Conservation (phyloP, 2,113 vertebrate species). For the Ageneiosus marmoratus region DNA sequence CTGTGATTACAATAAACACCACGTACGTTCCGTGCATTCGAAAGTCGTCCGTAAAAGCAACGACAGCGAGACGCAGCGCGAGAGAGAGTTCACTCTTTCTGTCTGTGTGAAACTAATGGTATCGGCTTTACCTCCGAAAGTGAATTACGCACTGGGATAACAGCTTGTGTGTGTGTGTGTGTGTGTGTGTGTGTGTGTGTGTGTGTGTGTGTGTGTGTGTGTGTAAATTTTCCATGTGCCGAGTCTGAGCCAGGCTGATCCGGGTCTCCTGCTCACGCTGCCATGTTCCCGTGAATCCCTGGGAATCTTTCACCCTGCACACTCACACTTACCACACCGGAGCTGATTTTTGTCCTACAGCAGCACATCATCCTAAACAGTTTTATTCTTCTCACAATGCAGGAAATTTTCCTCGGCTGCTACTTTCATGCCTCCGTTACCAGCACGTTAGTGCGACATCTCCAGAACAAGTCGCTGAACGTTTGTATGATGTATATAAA, state of each 20-base stretch:
- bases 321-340: not conserved
- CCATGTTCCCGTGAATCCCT: slow-evolving; percentile 21
- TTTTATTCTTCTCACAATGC: not conserved
- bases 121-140: slow-evolving; percentile 21
- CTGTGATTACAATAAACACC: slow-evolving; percentile 46
- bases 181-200: slow-evolving; percentile 15
- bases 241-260: slow-evolving; percentile 24
- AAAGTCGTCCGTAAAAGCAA: slow-evolving; percentile 4
- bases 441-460: not conserved
- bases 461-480: not conserved
- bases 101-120: slow-evolving; percentile 34
- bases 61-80: too few species aligned
- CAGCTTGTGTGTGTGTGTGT: slow-evolving; percentile 29
- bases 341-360: not conserved
- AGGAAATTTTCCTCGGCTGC: not conserved
- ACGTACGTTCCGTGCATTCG: slow-evolving; percentile 10
- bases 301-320: not conserved
- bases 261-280: not conserved
- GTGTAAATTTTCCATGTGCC: not conserved
- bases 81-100: not conserved
- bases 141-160: slow-evolving; percentile 30
- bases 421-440: not conserved
- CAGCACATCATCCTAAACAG: not conserved
- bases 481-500: not conserved
- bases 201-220: slow-evolving; percentile 33